These are phyloP conservation scores for Scomber japonicus DNA, from an alignment of 2,113 vertebrate species.

Conservation along the genomic window DNA sequence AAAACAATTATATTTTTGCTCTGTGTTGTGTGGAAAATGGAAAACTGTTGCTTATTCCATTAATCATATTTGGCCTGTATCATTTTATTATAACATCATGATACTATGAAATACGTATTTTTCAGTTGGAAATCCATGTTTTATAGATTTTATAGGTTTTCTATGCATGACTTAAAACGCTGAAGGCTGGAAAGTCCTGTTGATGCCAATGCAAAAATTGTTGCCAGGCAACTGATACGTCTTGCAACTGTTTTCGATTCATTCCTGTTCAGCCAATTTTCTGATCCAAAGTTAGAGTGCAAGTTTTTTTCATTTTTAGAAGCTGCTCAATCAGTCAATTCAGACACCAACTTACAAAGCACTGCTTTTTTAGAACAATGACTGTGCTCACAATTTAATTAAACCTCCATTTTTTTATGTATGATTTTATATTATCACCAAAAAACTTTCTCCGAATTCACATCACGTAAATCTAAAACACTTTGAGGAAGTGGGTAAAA, in stretches of 20 bases:
- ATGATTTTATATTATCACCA: background rate
- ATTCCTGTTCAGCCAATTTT: slow-evolving; percentile 41
- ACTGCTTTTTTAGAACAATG: background rate
- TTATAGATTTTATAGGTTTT: background rate
- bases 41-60: background rate
- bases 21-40: background rate
- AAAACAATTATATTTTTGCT: background rate
- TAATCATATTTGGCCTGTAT: background rate
- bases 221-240: slow-evolving; percentile 75
- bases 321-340: background rate
- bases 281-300: slow-evolving; percentile 26
- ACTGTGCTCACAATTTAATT: background rate
- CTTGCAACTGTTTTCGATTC: slow-evolving; percentile 33
- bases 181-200: slow-evolving; percentile 33
- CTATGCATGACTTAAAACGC: background rate
- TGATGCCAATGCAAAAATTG: slow-evolving; percentile 57
- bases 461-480: too few relatives aligned
- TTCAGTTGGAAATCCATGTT: slow-evolving; percentile 12
- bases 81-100: background rate
- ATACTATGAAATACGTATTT: background rate
- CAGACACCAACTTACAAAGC: too few relatives aligned
- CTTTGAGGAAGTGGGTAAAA: too few relatives aligned
- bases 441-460: background rate
- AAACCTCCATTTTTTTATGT: background rate
- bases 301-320: slow-evolving; percentile 19